These are phyloP conservation scores for Apamea epomidion DNA, from an alignment of 2,888 invertebrate species.

Conservation along the genomic window DNA sequence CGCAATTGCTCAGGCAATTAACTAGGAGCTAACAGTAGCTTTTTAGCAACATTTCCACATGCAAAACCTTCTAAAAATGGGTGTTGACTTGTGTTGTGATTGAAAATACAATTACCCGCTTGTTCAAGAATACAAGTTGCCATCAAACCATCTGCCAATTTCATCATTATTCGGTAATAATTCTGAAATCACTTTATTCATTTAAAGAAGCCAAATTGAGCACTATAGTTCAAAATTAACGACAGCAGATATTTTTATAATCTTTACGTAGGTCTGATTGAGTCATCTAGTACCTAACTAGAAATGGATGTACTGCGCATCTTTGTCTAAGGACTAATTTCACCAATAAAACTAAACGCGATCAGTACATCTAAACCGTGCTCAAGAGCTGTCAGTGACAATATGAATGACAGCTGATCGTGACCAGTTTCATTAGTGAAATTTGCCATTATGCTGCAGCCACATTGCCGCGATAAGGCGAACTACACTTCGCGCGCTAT, in stretches of 20 bases:
- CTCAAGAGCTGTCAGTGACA: too few species aligned
- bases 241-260: background rate
- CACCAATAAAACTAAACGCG: too few species aligned
- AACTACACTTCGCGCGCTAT: too few species aligned
- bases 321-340: background rate
- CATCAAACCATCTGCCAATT: conserved; percentile 1
- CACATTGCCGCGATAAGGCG: too few species aligned
- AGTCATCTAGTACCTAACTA: background rate
- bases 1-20: conserved; percentile 56
- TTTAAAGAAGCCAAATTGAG: background rate
- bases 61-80: conserved; percentile 44
- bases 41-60: conserved; percentile 47
- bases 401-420: too few species aligned
- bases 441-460: too few species aligned
- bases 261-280: background rate
- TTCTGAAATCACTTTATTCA: background rate
- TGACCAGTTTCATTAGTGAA: too few species aligned
- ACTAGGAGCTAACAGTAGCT: conserved; percentile 65
- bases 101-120: conserved; percentile 27
- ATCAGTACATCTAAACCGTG: too few species aligned
- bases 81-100: conserved; percentile 32
- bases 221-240: background rate
- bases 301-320: background rate
- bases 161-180: conserved; percentile 22
- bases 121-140: background rate